Evolutionary conservation across 2,113 vertebrate species (phyloP), one percentile per base, ranked within the genome.

Genomic region (Indicator indicator): DNA sequence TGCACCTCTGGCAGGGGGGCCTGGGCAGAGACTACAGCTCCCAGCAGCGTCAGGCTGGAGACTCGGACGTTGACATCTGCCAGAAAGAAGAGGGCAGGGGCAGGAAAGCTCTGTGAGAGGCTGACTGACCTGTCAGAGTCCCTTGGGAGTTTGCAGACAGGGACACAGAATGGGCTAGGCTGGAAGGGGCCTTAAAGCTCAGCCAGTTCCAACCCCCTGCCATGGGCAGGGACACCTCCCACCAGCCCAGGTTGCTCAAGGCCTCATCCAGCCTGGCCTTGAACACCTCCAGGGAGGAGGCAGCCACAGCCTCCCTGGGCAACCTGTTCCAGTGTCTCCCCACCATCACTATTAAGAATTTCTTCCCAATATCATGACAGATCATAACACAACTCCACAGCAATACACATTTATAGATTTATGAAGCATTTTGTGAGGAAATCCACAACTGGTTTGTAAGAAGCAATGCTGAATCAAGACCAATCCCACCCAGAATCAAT

Each of bases 61-160:
- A 99, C 99, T 2, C 99, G 98, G 17, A 99, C 99, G 0, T 99
- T 99, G 23, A 99, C 99, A 62, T 99, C 99, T 99, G 77, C 75
- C 76, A 83, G 76, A 93, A 38, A 90, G 32, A 93, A 75, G 10
- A 79, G 5, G 15, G 64, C 3, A 55, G 3, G 52, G 48, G 23
- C 33, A 71, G 80, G 28, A 60, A 44, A 59, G 52, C 11, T 6
- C 68, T 2, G 2, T 95, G 38, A 93, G 80, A 59, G 63, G 5
- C 16, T 72, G 68, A 4, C 7, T 20, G 55, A 62, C 3, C 13
- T 9, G 0, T 16, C n/a, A 26, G 40, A 21, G 55, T n/a, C n/a
- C 79, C 46, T 20, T 58, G 64, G 59, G n/a, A 33, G n/a, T 14
- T 72, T 52, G 18, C 65, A 68, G 50, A 68, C 11, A 52, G 12